Evolutionary conservation across 1,140 invertebrate species (phyloP).

Genomic region (Temnothorax curvispinosus): DNA sequence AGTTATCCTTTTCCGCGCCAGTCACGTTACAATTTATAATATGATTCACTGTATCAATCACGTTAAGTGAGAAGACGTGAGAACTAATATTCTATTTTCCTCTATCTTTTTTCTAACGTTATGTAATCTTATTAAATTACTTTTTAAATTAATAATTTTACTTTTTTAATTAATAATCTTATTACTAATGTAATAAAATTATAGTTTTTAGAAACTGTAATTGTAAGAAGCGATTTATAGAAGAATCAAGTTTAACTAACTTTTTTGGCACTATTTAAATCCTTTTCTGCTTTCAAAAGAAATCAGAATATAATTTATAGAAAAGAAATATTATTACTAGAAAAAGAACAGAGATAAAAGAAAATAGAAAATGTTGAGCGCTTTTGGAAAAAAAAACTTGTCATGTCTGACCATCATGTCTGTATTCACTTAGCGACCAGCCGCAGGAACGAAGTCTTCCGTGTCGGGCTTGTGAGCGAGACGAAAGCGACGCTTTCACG

Average conservation of each 20-base stretch:
- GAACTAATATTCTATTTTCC: neutral
- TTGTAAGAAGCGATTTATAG: neutral
- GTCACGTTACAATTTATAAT: neutral
- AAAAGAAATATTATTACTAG: neutral
- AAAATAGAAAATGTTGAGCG: neutral
- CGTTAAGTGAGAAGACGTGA: neutral
- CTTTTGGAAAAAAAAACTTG: neutral
- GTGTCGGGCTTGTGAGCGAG: constrained; percentile 41
- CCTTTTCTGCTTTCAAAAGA: neutral
- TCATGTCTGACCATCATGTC: constrained; percentile 12
- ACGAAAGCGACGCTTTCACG: constrained; percentile 52
- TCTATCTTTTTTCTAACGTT: neutral
- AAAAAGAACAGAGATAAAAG: neutral
- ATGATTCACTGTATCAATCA: neutral
- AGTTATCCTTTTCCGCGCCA: neutral
- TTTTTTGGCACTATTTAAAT: neutral
- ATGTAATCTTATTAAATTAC: neutral
- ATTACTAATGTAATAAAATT: neutral
- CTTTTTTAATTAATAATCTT: too few relatives aligned
- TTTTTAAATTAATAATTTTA: too few relatives aligned
- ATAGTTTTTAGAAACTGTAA: neutral
- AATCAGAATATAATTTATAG: neutral
- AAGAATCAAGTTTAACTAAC: neutral
- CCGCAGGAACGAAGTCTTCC: constrained; percentile 43
- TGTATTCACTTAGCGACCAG: constrained; percentile 48